Base-by-base conservation (phyloP, 2,888 invertebrate species). In the Agonopterix heracliana region DNA sequence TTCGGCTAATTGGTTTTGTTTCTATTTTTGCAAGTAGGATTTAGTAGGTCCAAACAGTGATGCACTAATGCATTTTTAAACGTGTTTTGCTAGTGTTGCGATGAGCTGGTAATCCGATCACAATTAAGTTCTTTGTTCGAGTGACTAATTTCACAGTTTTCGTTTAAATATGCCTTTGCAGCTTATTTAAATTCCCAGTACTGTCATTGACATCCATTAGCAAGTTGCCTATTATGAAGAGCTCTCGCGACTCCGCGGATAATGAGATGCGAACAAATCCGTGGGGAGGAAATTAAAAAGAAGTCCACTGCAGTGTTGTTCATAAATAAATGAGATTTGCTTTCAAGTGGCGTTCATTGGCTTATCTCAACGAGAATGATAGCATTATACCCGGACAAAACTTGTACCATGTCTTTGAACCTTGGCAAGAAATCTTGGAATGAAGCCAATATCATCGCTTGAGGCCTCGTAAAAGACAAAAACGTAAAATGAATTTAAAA, bases 341-440 rank as follows among this genome's bases (percentile, higher is more conserved):
- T 74, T 76, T 75, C 77, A 72, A 81, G 79, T 79, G 80, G 77
- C 79, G 76, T 82, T 84, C 81, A 84, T 83, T 78, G 78, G 74
- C 74, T 80, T 82, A 78, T 83, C 83, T 81, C 72, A 68, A 75
- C 70, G 68, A 77, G 79, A 81, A 78, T 80, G 78, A 82, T 83
- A 79, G 80, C 76, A 77, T 81, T 77, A 68, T 73, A 69, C 64
- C 59, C 66, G 63, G 74, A 63, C 77, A 84, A 82, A 82, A 78
- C 71, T 74, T 72, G 70, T 73, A 63, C 68, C 63, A 72, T 76
- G 86, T 77, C 84, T 86, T 81, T 84, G 82, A 87, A 83, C 84
- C 77, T 84, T 85, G 85, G 86, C 85, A 78, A 74, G 76, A 72
- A 72, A 74, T 74, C 70, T 85, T 87, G 87, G 86, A 79, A 57